A percentile compares a stretch with the other conserved stretches of the same genome.
phyloP scores from a whole-genome alignment of 2,113 vertebrate genomes.

The Tympanuchus pallidicinctus region DNA sequence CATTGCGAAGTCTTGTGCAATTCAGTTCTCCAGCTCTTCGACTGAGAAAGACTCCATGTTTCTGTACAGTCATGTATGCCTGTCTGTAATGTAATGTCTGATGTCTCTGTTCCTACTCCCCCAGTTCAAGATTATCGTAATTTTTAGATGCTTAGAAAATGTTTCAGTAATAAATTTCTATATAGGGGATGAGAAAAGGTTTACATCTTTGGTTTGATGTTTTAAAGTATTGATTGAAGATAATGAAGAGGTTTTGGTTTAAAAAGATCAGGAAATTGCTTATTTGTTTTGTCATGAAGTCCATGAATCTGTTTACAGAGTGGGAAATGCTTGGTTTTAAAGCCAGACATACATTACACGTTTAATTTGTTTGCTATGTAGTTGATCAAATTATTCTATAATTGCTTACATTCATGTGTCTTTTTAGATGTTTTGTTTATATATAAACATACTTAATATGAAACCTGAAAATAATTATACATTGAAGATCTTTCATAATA shows the following conservation, averaged over 20 bases:
- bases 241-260: neutral
- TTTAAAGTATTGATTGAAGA: neutral
- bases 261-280: neutral
- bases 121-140: fast-evolving
- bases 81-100: fast-evolving
- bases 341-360: neutral
- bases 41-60: fast-evolving
- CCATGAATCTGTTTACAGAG: neutral
- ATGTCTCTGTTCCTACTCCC: neutral
- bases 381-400: neutral
- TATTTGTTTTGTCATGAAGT: neutral
- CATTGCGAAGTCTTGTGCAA: conserved; percentile 34
- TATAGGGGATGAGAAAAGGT: neutral
- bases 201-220: neutral
- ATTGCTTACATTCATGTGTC: neutral
- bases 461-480: neutral
- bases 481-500: neutral
- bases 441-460: neutral
- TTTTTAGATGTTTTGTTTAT: neutral
- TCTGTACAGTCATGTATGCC: fast-evolving
- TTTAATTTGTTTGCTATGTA: neutral
- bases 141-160: neutral
- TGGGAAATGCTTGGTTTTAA: neutral
- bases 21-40: fast-evolving
- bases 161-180: neutral